Evolutionary conservation across 2,888 invertebrate genomes (phyloP).

Genomic region (Galeopsomyia nigrocyanea): DNA sequence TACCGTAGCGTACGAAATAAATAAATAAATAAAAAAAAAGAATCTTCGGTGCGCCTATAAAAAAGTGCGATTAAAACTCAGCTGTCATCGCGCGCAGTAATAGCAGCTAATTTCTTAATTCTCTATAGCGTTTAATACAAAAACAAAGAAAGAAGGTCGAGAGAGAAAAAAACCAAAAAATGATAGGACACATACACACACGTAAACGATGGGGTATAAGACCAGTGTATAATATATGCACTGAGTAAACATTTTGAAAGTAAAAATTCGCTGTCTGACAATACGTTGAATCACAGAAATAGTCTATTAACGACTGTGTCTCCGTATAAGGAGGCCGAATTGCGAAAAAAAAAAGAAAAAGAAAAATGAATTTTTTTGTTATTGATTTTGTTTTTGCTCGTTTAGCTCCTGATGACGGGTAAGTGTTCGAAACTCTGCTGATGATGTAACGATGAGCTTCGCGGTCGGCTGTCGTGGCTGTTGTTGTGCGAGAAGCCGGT

Average conservation of each 20-base stretch:
- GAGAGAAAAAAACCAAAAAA: slow-evolving; percentile 1
- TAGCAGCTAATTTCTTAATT: background rate
- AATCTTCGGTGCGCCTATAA: slow-evolving; percentile 15
- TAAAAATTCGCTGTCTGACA: slow-evolving; percentile 8
- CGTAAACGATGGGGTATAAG: background rate
- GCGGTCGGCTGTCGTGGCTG: slow-evolving; percentile 67
- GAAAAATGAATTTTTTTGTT: too few species aligned
- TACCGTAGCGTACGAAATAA: slow-evolving; percentile 10
- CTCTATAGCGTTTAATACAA: too few species aligned
- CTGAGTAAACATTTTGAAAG: slow-evolving; percentile 12
- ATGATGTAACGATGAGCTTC: slow-evolving; percentile 67
- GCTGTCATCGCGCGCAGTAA: background rate
- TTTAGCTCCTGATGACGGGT: slow-evolving; percentile 79
- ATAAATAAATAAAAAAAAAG: slow-evolving; percentile 9
- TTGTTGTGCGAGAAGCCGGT: slow-evolving; percentile 67
- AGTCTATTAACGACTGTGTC: slow-evolving; percentile 50
- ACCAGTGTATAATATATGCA: slow-evolving; percentile 19
- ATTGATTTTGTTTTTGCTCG: too few species aligned
- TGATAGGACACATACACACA: background rate
- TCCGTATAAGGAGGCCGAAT: too few species aligned
- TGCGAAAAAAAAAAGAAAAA: too few species aligned
- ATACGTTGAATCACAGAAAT: slow-evolving; percentile 55
- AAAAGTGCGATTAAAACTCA: slow-evolving; percentile 23
- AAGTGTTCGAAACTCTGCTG: slow-evolving; percentile 76
- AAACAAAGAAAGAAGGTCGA: too few species aligned